Evolutionary conservation across 2,113 vertebrate genomes (phyloP).

Genomic region (Mohoua ochrocephala): DNA sequence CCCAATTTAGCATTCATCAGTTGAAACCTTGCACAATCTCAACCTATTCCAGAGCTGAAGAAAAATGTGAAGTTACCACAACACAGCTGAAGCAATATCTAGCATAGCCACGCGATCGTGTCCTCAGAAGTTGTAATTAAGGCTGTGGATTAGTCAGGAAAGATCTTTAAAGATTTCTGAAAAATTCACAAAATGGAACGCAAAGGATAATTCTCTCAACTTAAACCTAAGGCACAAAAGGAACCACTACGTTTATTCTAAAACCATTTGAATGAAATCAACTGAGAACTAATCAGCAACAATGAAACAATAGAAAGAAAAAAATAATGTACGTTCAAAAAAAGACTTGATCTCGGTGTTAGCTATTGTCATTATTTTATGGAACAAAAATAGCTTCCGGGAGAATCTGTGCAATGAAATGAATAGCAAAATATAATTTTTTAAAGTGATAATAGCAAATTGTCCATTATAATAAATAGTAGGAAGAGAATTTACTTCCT

Average conservation of each 20-base stretch:
- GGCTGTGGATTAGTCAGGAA: not conserved
- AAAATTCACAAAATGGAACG: not conserved
- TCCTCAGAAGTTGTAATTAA: not conserved
- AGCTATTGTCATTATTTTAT: not conserved
- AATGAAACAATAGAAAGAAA: not conserved
- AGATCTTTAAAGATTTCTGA: not conserved
- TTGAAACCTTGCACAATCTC: not conserved
- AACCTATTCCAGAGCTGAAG: not conserved
- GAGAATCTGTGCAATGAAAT: not conserved
- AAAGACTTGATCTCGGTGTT: not conserved
- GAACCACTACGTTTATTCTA: not conserved
- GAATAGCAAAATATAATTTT: not conserved
- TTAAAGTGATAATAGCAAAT: not conserved
- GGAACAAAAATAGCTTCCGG: not conserved
- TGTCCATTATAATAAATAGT: not conserved
- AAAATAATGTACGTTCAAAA: not conserved
- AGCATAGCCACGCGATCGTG: rapidly evolving
- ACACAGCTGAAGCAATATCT: not conserved
- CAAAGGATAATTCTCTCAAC: not conserved
- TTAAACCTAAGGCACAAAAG: not conserved
- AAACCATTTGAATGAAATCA: not conserved
- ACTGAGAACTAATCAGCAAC: not conserved
- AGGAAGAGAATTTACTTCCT: not conserved
- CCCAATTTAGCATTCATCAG: rapidly evolving
- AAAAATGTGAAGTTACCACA: not conserved